These are phyloP conservation scores for Xestia ashworthii DNA, from an alignment of 2,888 invertebrate genomes.

Conservation along the genomic window DNA sequence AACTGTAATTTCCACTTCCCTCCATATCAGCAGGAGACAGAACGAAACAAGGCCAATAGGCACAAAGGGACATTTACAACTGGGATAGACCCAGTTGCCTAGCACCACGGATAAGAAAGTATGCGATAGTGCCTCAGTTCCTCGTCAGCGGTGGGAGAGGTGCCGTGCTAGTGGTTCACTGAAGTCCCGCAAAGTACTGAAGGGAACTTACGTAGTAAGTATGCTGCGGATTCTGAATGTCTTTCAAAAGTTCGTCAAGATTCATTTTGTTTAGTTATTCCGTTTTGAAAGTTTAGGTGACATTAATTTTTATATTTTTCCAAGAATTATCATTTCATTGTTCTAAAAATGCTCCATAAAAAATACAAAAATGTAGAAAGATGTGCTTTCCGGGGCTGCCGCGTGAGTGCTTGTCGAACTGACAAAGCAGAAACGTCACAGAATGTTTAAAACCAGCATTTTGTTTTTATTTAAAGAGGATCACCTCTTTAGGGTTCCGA, in stretches of 20 bases:
- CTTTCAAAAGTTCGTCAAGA: constrained; percentile 40
- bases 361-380: neutral
- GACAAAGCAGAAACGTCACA: constrained; percentile 24
- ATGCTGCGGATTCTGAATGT: constrained; percentile 22
- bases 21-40: too few species aligned
- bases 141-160: neutral
- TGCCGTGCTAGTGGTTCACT: neutral
- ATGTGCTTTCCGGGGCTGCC: neutral
- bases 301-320: constrained; percentile 12
- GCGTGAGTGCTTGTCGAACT: constrained; percentile 4
- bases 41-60: too few species aligned
- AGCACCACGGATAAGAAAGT: neutral
- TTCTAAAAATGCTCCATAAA: neutral
- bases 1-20: too few species aligned
- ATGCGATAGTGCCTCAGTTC: neutral
- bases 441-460: constrained; percentile 31
- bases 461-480: constrained; percentile 5
- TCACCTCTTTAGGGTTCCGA: neutral
- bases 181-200: neutral
- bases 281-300: constrained; percentile 22
- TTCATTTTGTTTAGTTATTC: constrained; percentile 43
- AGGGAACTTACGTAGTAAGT: constrained; percentile 55
- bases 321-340: constrained; percentile 32
- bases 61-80: too few species aligned
- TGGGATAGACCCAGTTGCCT: too few species aligned